Conservation (phyloP, 2,888 invertebrate genomes). For the Hirtodrosophila trivittata region DNA sequence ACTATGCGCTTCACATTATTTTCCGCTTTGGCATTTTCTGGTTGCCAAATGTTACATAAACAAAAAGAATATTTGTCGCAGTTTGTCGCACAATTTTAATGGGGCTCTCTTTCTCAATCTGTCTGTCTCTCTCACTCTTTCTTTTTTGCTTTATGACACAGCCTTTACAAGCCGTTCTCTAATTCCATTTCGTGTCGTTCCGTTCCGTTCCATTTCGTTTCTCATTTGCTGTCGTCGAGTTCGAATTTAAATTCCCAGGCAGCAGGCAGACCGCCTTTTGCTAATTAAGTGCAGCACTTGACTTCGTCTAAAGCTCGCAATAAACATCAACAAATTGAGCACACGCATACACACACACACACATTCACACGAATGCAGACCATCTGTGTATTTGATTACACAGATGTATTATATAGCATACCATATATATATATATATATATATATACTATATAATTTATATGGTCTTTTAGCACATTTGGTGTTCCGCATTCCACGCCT, state of each 20-base stretch:
- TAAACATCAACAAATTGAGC: conserved; percentile 60
- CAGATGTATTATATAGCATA: conserved; percentile 19
- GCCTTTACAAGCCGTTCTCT: not conserved
- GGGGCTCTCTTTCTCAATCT: conserved; percentile 12
- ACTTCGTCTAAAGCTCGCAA: conserved; percentile 63
- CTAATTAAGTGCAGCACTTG: conserved; percentile 67
- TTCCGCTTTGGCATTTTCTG: conserved; percentile 50
- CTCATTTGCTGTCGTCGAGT: conserved; percentile 14
- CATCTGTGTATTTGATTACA: conserved; percentile 14
- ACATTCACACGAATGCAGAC: not conserved
- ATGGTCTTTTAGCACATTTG: conserved; percentile 67
- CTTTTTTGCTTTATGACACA: not conserved
- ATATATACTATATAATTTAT: conserved; percentile 49
- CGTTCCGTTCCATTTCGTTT: conserved; percentile 12
- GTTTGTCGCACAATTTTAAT: conserved; percentile 20
- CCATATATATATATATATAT: conserved; percentile 25
- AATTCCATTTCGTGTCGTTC: conserved; percentile 19
- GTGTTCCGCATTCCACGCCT: conserved; percentile 71
- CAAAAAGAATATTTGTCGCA: conserved; percentile 37
- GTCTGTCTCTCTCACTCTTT: not conserved
- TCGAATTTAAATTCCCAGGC: conserved; percentile 40
- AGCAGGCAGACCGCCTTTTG: conserved; percentile 38
- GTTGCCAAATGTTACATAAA: conserved; percentile 52
- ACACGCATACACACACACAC: conserved; percentile 18
- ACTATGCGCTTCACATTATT: conserved; percentile 22